phyloP scores from a whole-genome alignment of 64 coral and sea anemone genomes.

The Dendronephthya gigantea region DNA sequence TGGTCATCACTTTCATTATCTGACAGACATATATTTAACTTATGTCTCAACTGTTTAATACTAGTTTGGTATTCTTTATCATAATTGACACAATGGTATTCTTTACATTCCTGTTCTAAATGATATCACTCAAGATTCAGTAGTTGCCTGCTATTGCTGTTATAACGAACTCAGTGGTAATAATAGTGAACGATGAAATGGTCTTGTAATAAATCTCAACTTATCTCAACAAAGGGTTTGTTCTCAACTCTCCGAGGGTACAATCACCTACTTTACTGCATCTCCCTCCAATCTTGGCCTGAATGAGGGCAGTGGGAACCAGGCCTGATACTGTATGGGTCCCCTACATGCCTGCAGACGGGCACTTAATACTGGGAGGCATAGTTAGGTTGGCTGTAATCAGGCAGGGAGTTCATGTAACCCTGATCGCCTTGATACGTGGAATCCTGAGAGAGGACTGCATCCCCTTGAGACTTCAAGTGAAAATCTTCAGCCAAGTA shows the following conservation, averaged over 20 bases:
- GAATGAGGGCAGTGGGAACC: not conserved
- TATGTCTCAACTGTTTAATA: too few relatives aligned
- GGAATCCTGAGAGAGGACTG: constrained; percentile 91
- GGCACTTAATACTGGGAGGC: constrained; percentile 82
- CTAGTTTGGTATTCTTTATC: too few relatives aligned
- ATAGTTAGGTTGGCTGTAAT: constrained; percentile 98
- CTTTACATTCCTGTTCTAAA: too few relatives aligned
- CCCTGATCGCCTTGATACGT: constrained; percentile 96
- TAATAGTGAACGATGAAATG: not conserved
- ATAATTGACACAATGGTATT: too few relatives aligned
- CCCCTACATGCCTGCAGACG: constrained; percentile 28
- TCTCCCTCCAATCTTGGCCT: not conserved
- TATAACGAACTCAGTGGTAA: not conserved
- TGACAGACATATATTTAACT: too few relatives aligned
- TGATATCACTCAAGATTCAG: not conserved
- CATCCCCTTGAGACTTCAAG: constrained; percentile 97
- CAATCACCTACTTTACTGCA: not conserved
- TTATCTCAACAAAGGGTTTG: not conserved
- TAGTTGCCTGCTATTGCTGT: not conserved
- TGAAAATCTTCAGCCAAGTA: constrained; percentile 98
- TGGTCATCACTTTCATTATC: too few relatives aligned
- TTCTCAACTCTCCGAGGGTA: not conserved
- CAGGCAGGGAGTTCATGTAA: constrained; percentile 95
- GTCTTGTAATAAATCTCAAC: not conserved
- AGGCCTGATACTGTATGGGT: not conserved